phyloP scores from a whole-genome alignment of 2,888 invertebrate genomes.

The Synergus umbraculus region DNA sequence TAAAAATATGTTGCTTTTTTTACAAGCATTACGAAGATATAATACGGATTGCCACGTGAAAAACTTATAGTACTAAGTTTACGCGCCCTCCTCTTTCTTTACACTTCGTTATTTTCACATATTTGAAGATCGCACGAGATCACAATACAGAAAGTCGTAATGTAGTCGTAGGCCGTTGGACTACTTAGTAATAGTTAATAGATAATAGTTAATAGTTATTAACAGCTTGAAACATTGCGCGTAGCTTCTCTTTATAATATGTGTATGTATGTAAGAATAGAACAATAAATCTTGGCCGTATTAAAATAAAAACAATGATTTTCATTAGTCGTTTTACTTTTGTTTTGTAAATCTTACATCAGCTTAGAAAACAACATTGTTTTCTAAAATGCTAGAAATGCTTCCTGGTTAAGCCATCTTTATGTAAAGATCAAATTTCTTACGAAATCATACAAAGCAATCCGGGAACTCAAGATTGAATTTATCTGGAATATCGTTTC shows the following conservation, averaged over 20 bases:
- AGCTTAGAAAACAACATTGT: too few species aligned
- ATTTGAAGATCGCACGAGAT: neutral
- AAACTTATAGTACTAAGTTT: too few species aligned
- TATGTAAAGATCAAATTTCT: too few species aligned
- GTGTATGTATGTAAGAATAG: neutral
- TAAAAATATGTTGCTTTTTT: neutral
- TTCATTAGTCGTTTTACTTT: too few species aligned
- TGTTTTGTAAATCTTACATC: too few species aligned
- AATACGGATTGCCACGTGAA: neutral
- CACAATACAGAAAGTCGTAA: neutral
- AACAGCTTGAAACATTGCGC: neutral
- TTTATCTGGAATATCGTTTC: too few species aligned
- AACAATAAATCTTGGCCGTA: neutral
- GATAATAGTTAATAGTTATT: neutral
- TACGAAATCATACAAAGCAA: too few species aligned
- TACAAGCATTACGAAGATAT: neutral
- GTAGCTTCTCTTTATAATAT: neutral
- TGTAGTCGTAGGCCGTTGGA: neutral
- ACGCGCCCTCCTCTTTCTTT: neutral
- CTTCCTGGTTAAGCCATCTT: too few species aligned
- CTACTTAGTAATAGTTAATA: slow-evolving; percentile 7
- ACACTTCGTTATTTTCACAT: neutral
- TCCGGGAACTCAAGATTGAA: too few species aligned
- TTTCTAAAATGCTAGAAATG: too few species aligned
- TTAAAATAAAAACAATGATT: too few species aligned